Conservation (phyloP, 2,113 vertebrate genomes). For the Malurus melanocephalus region DNA sequence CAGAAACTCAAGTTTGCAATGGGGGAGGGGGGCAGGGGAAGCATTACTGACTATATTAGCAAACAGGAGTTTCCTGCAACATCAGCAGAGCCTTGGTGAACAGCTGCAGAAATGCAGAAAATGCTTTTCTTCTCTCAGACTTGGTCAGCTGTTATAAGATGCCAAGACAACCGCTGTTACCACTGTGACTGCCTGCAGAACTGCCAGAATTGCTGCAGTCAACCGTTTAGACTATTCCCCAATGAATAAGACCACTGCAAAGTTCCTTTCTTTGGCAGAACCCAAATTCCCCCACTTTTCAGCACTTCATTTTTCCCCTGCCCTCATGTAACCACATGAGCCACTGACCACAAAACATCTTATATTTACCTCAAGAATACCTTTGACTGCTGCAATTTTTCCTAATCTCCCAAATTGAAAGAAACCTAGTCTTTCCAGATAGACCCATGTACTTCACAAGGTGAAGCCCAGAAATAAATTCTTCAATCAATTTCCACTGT, state of each 20-base stretch:
- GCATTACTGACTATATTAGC: not conserved
- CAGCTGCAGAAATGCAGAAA: not conserved
- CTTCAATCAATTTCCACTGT: not conserved
- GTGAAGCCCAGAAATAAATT: not conserved
- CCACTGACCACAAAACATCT: not conserved
- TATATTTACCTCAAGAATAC: not conserved
- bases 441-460: not conserved
- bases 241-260: not conserved
- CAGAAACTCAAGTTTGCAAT: not conserved
- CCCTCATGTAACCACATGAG: not conserved
- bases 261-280: not conserved
- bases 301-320: not conserved
- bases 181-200: not conserved
- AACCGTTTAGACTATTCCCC: not conserved
- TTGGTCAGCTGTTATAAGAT: not conserved
- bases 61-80: conserved; percentile 2
- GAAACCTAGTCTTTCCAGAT: not conserved
- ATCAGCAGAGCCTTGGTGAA: not conserved
- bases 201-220: not conserved
- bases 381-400: not conserved
- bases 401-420: not conserved
- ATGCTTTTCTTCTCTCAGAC: not conserved
- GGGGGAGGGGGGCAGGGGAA: not conserved
- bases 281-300: not conserved
- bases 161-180: not conserved